phyloP scores from a whole-genome alignment of 2,113 vertebrate species.

The Oreocharis arfaki region DNA sequence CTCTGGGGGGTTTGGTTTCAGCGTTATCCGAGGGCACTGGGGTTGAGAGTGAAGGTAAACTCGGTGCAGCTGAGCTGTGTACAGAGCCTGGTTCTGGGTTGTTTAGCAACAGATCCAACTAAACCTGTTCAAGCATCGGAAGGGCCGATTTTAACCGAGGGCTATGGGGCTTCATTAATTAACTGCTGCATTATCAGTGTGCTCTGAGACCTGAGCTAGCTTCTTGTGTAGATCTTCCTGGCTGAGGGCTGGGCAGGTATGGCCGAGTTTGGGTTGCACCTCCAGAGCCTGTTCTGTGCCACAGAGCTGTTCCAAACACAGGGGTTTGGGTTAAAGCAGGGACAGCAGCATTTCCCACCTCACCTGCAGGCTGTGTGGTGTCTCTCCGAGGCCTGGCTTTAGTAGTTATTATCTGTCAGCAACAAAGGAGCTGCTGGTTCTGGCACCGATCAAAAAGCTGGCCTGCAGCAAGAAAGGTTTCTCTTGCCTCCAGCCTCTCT shows the following conservation, averaged over 20 bases:
- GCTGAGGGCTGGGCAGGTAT: background rate
- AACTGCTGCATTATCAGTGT: fast-evolving
- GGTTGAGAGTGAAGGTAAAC: background rate
- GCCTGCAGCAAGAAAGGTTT: background rate
- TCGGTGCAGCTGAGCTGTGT: fast-evolving
- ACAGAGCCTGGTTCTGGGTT: background rate
- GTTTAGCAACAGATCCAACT: background rate
- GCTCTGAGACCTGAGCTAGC: background rate
- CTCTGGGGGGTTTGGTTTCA: background rate
- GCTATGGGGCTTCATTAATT: background rate
- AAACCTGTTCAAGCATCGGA: background rate
- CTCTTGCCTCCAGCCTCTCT: background rate
- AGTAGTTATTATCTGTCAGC: background rate
- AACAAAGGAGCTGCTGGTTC: background rate
- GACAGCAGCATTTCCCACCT: background rate
- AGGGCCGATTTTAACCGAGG: background rate
- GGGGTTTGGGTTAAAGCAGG: background rate
- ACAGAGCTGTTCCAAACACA: background rate
- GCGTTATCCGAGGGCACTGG: background rate
- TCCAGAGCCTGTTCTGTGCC: background rate
- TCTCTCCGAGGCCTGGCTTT: background rate
- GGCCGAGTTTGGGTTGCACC: background rate
- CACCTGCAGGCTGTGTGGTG: background rate
- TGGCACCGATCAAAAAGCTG: background rate
- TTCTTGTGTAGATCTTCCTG: background rate